Evolutionary conservation across 2,113 vertebrate species (phyloP).

Genomic region (Serilophus lunatus): DNA sequence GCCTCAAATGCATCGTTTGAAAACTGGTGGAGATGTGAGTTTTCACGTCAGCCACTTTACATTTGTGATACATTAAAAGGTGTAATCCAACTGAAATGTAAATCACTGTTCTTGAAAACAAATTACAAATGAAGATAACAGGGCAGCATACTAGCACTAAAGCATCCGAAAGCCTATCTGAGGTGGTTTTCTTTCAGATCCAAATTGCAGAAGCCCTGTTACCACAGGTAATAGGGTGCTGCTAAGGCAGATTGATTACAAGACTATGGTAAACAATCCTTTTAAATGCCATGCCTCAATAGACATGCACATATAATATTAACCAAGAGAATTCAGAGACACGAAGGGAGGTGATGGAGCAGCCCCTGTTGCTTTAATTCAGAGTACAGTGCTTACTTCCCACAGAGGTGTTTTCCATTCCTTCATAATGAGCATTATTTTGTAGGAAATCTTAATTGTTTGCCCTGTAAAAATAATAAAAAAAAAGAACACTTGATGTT

Average conservation of each 20-base stretch:
- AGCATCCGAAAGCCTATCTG: conserved; percentile 70
- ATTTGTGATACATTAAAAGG: conserved; percentile 83
- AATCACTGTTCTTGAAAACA: conserved; percentile 93
- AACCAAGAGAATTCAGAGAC: conserved; percentile 75
- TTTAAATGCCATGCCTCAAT: conserved; percentile 66
- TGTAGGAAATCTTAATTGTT: conserved; percentile 47
- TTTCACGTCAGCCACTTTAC: conserved; percentile 77
- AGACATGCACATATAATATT: conserved; percentile 73
- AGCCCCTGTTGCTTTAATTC: conserved; percentile 53
- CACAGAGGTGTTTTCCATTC: not conserved
- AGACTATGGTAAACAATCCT: conserved; percentile 83
- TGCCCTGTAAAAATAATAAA: not conserved
- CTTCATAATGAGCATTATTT: conserved; percentile 1
- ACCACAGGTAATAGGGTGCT: conserved; percentile 83
- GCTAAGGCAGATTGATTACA: conserved; percentile 84
- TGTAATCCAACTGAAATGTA: conserved; percentile 95
- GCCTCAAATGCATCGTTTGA: conserved; percentile 83
- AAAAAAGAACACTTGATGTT: not conserved
- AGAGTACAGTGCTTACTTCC: not conserved
- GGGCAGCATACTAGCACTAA: conserved; percentile 74
- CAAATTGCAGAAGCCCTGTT: conserved; percentile 82
- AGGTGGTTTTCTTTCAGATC: conserved; percentile 68
- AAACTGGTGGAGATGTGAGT: conserved; percentile 73
- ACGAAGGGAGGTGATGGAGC: not conserved
- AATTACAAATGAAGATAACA: conserved; percentile 88